A percentile compares a stretch with the other conserved stretches of the same genome.
phyloP scores from a whole-genome alignment of 2,113 vertebrate species.

The Pavo muticus region DNA sequence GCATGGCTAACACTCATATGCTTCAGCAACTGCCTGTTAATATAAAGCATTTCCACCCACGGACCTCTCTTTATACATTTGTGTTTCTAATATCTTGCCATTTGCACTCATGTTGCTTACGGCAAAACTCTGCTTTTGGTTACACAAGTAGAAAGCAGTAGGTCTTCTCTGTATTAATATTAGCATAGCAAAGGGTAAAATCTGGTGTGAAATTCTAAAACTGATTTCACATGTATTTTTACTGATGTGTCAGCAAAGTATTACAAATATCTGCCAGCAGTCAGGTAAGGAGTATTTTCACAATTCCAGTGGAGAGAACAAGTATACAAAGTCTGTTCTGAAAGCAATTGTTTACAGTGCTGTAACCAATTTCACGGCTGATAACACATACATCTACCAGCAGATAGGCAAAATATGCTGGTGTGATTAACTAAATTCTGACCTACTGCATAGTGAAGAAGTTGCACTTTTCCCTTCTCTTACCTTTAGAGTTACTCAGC shows the following conservation, averaged over 20 bases:
- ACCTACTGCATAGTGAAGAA: background rate
- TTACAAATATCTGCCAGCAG: background rate
- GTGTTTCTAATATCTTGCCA: conserved; percentile 56
- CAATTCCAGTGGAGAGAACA: background rate
- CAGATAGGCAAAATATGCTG: conserved; percentile 33
- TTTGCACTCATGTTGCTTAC: conserved; percentile 47
- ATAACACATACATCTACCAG: conserved; percentile 19
- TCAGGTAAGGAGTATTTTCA: background rate
- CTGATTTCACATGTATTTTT: background rate
- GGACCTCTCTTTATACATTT: background rate
- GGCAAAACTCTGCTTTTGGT: conserved; percentile 32
- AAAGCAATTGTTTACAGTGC: conserved; percentile 47
- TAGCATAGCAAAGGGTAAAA: background rate
- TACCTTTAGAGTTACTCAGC: background rate
- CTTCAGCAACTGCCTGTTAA: conserved; percentile 22
- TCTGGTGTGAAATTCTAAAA: background rate
- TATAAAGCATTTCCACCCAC: conserved; percentile 34
- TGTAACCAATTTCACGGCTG: conserved; percentile 34
- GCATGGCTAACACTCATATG: background rate
- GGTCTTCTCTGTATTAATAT: conserved; percentile 21
- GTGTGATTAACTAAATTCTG: background rate
- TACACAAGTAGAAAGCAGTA: conserved; percentile 36
- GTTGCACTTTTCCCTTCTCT: background rate
- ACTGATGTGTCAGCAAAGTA: background rate
- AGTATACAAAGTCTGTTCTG: background rate